These are phyloP conservation scores for Cancer borealis DNA, from an alignment of 2,888 invertebrate genomes.

Conservation along the genomic window DNA sequence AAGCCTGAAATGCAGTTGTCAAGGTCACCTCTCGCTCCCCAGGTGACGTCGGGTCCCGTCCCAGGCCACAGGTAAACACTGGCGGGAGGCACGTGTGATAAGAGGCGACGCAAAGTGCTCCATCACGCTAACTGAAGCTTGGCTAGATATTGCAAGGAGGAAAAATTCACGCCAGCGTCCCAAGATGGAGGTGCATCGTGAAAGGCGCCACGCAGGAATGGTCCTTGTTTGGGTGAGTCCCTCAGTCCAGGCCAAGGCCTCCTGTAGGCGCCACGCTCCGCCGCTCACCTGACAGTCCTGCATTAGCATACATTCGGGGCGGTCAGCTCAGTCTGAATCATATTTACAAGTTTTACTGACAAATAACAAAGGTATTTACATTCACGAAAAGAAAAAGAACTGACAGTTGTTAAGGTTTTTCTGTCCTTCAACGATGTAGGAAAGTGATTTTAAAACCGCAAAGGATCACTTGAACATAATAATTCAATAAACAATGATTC, in stretches of 20 bases:
- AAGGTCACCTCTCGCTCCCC: background rate
- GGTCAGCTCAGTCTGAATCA: background rate
- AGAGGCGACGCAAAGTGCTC: background rate
- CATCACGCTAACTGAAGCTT: slow-evolving; percentile 33
- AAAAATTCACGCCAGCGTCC: background rate
- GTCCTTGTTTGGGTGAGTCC: background rate
- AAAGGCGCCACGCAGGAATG: background rate
- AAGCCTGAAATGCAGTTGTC: background rate
- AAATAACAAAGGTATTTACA: background rate
- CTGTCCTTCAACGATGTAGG: background rate
- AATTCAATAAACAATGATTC: background rate
- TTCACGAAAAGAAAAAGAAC: background rate
- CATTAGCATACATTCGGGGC: slow-evolving; percentile 4
- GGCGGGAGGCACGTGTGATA: background rate
- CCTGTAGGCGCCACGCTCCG: slow-evolving; percentile 1
- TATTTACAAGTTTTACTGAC: slow-evolving; percentile 4
- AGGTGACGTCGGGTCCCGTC: background rate
- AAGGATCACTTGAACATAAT: too few species aligned
- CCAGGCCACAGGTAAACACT: background rate
- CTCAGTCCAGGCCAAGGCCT: background rate
- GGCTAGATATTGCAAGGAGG: background rate
- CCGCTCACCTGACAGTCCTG: background rate
- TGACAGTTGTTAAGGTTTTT: background rate
- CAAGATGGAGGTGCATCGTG: background rate
- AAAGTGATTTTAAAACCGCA: background rate